Base-by-base conservation (phyloP, 2,113 vertebrate genomes). In the Cyphomyrus plagiostoma region DNA sequence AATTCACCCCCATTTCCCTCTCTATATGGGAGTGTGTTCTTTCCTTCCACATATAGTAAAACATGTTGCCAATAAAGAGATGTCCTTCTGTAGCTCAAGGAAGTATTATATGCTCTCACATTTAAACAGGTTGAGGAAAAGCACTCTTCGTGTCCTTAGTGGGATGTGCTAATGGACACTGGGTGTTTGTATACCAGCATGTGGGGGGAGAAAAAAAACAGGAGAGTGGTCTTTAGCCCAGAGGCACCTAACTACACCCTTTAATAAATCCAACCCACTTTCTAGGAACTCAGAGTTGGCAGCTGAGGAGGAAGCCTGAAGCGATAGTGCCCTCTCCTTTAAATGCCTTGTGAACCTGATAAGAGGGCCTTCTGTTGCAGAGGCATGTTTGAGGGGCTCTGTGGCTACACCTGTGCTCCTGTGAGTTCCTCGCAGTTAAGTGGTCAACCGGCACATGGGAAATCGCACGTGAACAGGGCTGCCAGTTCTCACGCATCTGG, bases 321-420 rank as follows among this genome's bases (percentile, higher is more conserved):
- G 11, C 10, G 3, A 11, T 50, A 17, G 45, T 30, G 1, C 23
- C 83, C 10, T 26, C 8, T n/a, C 19, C 9, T 48, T 84, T 48
- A n/a, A 19, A 45, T 84, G 82, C 83, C 83, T 50, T 42, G 4
- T 50, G 30, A 80, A 39, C 23, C 48, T 86, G 83, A 86, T 86
- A 49, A 86, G 83, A 49, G 83, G n/a, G 48, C 4, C 83, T 49
- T 86, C 9, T 86, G 83, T 50, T 50, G 83, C 83, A 86, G 83
- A 17, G n/a, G 21, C 42, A 26, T 26, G 23, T 46, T 26, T 88
- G 86, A 19, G 87, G 52, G 56, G 53, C 50, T 58, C 30, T 45
- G 39, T 23, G 56, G 53, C 21, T 46, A 21, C n/a, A 48, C 30
- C 23, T 58, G 86, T 53, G 50, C 26, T 17, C 17, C 50, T 56